Base-by-base conservation (phyloP, 92 coral and sea anemone species). In the Porites evermanni region DNA sequence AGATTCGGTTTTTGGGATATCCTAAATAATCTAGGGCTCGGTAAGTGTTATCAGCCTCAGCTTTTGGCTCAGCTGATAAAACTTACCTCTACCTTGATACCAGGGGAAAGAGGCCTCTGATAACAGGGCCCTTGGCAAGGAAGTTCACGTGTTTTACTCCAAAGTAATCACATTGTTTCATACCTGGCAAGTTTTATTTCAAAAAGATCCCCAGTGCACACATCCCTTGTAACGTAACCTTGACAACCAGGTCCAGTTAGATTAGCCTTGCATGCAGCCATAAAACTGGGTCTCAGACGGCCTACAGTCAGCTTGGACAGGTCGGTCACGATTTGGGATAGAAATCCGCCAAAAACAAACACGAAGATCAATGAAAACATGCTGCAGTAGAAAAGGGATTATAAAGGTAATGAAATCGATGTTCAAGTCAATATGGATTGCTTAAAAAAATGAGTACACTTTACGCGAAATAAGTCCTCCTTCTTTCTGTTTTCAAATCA, bases 181-280 rank as follows among this genome's bases (percentile, higher is more conserved):
- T 47, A 73, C 61, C 90, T 78, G 21, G 90, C 90, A 24, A 74
- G 51, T 21, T 79, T 75, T 78, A 90, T 67, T 44, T 64, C 20
- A 7, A 72, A 68, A 7, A n/a, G 80, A 53, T 89, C 82, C 19
- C 89, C 92, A 2, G 89, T 89, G 82, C 92, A 89, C 14, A 64
- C 58, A 47, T 16, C 86, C 14, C 32, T 51, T 21, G 86, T 65
- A 56, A 89, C 61, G 85, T 79, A 89, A 2, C 92, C 89, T 14
- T 84, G 71, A 14, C 92, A 89, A 66, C 74, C 87, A 7, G 58
- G 29, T 51, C 38, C 64, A 63, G 80, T 16, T 69, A 72, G 63
- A 20, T 89, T 67, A 13, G 92, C 89, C 73, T 72, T 81, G 65
- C 92, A 89, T 19, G 79, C 92, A 29, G 86, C 73, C 63, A 73